Base-by-base conservation (phyloP, 2,888 invertebrate species). In the Oscheius myriophilus region DNA sequence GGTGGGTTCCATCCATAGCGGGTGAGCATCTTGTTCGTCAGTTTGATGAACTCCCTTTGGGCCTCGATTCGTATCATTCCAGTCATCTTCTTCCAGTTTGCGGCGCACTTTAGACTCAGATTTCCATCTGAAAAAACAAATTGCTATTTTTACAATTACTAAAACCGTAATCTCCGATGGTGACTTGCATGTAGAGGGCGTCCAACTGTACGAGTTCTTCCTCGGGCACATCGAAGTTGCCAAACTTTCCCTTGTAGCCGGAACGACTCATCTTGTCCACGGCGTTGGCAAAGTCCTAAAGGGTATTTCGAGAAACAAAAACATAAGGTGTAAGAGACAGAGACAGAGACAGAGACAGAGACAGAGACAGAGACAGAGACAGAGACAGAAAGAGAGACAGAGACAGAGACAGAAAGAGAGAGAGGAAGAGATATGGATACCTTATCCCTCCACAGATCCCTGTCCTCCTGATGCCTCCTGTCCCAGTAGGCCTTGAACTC, bases 1-100 rank as follows among this genome's bases (percentile, higher is more conserved):
- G 81, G 79, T 21, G 82, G 82, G 61, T 82, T 82, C 82, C 82
- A 82, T 53, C 82, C 82, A 59, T 77, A 82, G 18, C 75, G 74
- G 61, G 82, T 81, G 49, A 82, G 49, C 21, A 75, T 70, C 63
- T 67, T 69, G 57, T 82, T 82, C 18, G 81, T 73, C 21, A 73
- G 69, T 33, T 75, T 74, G 54, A 82, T 82, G 70, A 69, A 82
- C 52, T 73, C 78, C 12, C 76, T 72, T 53, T 81, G 82, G 18
- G 78, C 75, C 18, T 80, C 79, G 45, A 78, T 71, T 25, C 74
- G 62, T 3, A 71, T 66, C 66, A 61, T 80, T 45, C 78, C 78
- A 18, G 51, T 65, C 41, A 66, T 71, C 53, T 71, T 69, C 65
- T 79, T 75, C 81, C 79, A 79, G 25, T 71, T 58, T 11, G 69